Evolutionary conservation across 2,888 invertebrate species (phyloP).

Genomic region (Pheosia gnoma): DNA sequence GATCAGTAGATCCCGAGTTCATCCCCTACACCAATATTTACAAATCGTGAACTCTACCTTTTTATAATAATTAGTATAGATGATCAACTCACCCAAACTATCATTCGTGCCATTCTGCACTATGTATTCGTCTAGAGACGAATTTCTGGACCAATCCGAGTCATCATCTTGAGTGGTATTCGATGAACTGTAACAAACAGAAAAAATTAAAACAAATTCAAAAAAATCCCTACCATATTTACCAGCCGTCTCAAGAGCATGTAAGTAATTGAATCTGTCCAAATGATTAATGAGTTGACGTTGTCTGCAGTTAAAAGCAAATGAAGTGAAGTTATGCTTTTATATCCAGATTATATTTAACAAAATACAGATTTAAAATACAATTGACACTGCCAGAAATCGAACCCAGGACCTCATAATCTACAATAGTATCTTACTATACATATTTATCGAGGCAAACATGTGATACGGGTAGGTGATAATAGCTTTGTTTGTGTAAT

Average conservation of each 20-base stretch:
- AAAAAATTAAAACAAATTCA: slow-evolving; percentile 5
- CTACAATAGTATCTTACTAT: slow-evolving; percentile 21
- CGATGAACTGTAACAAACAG: slow-evolving; percentile 65
- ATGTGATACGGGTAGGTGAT: slow-evolving; percentile 33
- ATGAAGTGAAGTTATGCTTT: slow-evolving; percentile 26
- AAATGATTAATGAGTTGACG: slow-evolving; percentile 35
- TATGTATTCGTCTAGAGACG: slow-evolving; percentile 61
- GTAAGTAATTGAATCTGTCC: slow-evolving; percentile 32
- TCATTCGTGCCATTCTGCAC: slow-evolving; percentile 62
- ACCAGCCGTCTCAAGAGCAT: slow-evolving; percentile 1
- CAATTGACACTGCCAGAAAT: too few relatives aligned
- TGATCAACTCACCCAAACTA: slow-evolving; percentile 57
- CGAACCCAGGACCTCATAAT: background rate
- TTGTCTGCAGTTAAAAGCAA: slow-evolving; percentile 31
- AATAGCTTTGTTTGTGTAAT: slow-evolving; percentile 29
- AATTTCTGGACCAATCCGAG: slow-evolving; percentile 69
- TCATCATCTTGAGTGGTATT: slow-evolving; percentile 73
- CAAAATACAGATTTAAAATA: slow-evolving; percentile 11
- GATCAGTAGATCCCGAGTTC: too few relatives aligned
- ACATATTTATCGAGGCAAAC: slow-evolving; percentile 22
- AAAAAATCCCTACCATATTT: background rate
- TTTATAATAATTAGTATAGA: too few relatives aligned
- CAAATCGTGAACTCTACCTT: too few relatives aligned
- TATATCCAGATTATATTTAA: slow-evolving; percentile 13
- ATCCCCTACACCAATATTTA: too few relatives aligned